Evolutionary conservation across 2,113 vertebrate genomes (phyloP).

Genomic region (Myanophis thanlyinensis): DNA sequence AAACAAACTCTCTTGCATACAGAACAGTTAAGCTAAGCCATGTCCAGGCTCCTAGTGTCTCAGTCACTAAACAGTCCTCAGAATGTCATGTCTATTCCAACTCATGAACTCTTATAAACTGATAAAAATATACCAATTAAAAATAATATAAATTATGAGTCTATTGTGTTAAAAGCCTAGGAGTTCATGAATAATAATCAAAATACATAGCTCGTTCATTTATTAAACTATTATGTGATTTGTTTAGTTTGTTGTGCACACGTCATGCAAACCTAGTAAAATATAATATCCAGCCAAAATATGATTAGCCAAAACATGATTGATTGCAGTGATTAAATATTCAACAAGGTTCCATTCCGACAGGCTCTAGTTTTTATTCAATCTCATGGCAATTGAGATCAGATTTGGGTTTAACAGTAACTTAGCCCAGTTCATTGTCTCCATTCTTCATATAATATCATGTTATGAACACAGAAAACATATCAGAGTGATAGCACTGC

Average conservation of each 20-base stretch:
- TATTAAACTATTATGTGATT: not conserved
- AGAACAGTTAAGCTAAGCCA: no score
- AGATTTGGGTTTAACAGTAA: not conserved
- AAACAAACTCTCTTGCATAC: no score
- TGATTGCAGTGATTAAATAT: not conserved
- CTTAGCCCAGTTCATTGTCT: not conserved
- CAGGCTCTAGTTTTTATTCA: not conserved
- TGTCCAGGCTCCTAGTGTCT: no score
- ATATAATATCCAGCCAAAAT: not conserved
- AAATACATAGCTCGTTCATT: not conserved
- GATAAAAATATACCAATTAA: not conserved
- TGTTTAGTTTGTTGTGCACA: not conserved
- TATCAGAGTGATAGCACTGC: not conserved
- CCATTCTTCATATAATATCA: not conserved
- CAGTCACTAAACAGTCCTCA: no score
- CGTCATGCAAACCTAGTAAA: not conserved
- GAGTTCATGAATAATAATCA: not conserved
- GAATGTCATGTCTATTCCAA: no score
- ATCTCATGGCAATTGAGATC: not conserved
- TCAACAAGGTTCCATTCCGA: not conserved
- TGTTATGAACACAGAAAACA: not conserved
- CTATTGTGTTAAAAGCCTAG: not conserved
- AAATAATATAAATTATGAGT: not conserved
- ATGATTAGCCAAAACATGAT: not conserved
- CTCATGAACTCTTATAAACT: no score